Percentiles rank a stretch among this genome's conserved stretches.
Evolutionary conservation across 2,113 vertebrate species (phyloP).

Genomic region (Vulpes ferrilata): DNA sequence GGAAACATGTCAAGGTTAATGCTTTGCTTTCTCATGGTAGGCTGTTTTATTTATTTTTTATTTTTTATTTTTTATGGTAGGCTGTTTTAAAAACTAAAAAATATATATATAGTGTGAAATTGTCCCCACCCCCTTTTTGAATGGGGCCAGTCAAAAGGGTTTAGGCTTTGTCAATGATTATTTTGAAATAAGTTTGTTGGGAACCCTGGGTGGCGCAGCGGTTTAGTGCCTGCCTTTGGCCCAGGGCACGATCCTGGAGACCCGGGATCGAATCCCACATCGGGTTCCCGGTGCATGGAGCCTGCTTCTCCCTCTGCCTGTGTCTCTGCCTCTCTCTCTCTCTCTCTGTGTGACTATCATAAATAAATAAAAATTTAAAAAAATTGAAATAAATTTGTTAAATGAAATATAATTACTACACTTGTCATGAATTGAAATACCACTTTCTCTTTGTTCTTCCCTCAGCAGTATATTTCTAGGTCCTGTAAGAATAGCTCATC

Average conservation of each 20-base stretch:
- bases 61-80: background rate
- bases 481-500: background rate
- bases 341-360: too few species aligned
- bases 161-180: constrained; percentile 54
- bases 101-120: background rate
- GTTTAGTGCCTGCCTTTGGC: too few species aligned
- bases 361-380: too few species aligned
- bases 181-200: constrained; percentile 64
- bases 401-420: constrained; percentile 43
- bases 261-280: too few species aligned
- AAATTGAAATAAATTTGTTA: constrained; percentile 62
- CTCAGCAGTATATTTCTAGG: constrained; percentile 35
- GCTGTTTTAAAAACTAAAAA: background rate
- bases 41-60: background rate
- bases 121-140: background rate
- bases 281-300: too few species aligned
- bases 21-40: constrained; percentile 31
- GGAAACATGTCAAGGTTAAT: constrained; percentile 4
- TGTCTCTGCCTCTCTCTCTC: too few species aligned
- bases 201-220: too few species aligned
- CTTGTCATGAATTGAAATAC: background rate
- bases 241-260: too few species aligned
- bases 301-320: too few species aligned
- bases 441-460: background rate
- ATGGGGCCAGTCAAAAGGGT: constrained; percentile 6